These are phyloP conservation scores for Microplitis mediator DNA, from an alignment of 1,140 invertebrate genomes.

Conservation along the genomic window DNA sequence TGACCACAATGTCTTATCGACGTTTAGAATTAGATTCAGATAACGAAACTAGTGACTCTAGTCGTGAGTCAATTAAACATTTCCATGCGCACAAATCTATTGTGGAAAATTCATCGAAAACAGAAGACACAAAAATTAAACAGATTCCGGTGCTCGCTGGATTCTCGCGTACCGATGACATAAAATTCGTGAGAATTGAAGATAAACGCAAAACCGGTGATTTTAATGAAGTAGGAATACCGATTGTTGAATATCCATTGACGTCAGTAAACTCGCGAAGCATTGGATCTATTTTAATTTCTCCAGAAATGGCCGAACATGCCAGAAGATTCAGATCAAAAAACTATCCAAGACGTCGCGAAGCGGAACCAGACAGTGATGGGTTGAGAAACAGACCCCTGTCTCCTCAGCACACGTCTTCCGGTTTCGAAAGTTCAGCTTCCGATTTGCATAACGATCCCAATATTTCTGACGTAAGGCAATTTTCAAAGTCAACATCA, in stretches of 20 bases:
- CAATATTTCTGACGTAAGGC: neutral
- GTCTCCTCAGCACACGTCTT: slow-evolving; percentile 44
- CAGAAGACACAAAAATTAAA: neutral
- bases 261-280: slow-evolving; percentile 8
- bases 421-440: slow-evolving; percentile 50
- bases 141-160: slow-evolving; percentile 25
- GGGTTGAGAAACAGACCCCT: slow-evolving; percentile 35
- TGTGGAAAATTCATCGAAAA: neutral
- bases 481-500: neutral
- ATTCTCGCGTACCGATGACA: slow-evolving; percentile 37
- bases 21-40: slow-evolving; percentile 55
- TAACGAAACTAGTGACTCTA: slow-evolving; percentile 46
- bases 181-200: slow-evolving; percentile 34
- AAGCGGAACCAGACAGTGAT: slow-evolving; percentile 25
- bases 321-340: slow-evolving; percentile 14
- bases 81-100: slow-evolving; percentile 27
- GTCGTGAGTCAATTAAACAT: slow-evolving; percentile 42
- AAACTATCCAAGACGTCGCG: slow-evolving; percentile 14
- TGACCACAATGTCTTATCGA: slow-evolving; percentile 43
- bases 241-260: slow-evolving; percentile 39
- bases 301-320: slow-evolving; percentile 32
- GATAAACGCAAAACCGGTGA: slow-evolving; percentile 37
- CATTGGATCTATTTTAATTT: slow-evolving; percentile 23
- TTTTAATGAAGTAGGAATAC: slow-evolving; percentile 59
- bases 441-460: slow-evolving; percentile 37